Percentiles rank a stretch among this genome's conserved stretches.
Conservation (phyloP, 1,140 invertebrate species). For the Drosophila pruinosa region DNA sequence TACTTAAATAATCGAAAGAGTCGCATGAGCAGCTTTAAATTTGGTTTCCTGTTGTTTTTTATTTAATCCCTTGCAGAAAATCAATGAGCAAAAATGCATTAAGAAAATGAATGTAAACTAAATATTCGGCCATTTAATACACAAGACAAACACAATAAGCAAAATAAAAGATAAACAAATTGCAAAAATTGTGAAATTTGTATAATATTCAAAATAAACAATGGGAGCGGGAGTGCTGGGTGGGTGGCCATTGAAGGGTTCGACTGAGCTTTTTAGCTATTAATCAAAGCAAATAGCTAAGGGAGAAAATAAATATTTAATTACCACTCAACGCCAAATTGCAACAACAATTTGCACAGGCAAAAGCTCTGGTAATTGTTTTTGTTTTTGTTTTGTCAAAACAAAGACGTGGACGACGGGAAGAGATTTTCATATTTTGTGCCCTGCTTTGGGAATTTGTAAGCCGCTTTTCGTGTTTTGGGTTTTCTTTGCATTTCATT, state of each 20-base stretch:
- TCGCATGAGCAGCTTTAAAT: neutral
- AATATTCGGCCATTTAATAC: neutral
- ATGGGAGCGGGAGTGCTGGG: neutral
- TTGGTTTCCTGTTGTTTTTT: neutral
- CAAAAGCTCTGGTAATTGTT: constrained; percentile 34
- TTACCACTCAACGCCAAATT: constrained; percentile 43
- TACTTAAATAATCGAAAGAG: neutral
- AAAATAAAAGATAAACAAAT: constrained; percentile 28
- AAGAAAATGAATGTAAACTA: constrained; percentile 36
- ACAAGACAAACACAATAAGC: neutral
- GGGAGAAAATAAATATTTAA: constrained; percentile 61
- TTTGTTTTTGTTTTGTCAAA: neutral
- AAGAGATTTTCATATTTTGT: constrained; percentile 18
- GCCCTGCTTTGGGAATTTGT: constrained; percentile 18
- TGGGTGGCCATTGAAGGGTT: too few relatives aligned
- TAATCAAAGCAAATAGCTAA: constrained; percentile 59
- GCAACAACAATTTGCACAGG: neutral
- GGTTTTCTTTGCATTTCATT: constrained; percentile 69
- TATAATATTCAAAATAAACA: constrained; percentile 40
- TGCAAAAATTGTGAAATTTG: constrained; percentile 22
- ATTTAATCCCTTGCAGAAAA: neutral
- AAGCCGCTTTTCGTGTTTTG: constrained; percentile 13
- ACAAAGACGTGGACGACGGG: neutral
- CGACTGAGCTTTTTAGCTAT: constrained; percentile 44
- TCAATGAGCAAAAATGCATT: constrained; percentile 42